These are phyloP conservation scores for Calameuta filiformis DNA, from an alignment of 2,888 invertebrate genomes.

Conservation along the genomic window DNA sequence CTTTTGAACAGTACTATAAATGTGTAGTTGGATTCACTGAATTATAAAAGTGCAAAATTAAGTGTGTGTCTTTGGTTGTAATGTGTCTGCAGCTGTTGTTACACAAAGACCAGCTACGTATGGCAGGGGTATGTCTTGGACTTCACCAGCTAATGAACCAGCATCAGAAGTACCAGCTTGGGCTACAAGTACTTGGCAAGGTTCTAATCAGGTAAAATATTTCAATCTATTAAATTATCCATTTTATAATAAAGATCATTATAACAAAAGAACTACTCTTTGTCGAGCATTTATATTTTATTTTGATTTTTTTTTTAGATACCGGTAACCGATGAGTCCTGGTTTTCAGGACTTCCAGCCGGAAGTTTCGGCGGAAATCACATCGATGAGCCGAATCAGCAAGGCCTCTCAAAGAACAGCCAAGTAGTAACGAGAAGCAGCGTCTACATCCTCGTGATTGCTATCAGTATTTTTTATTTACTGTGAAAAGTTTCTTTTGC, in stretches of 20 bases:
- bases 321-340: slow-evolving; percentile 57
- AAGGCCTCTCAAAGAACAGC: slow-evolving; percentile 64
- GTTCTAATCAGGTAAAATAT: slow-evolving; percentile 44
- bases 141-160: slow-evolving; percentile 41
- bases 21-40: neutral
- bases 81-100: slow-evolving; percentile 35
- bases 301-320: slow-evolving; percentile 34
- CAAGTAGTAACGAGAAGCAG: slow-evolving; percentile 28
- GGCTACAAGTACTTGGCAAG: slow-evolving; percentile 54
- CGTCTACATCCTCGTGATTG: neutral
- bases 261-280: neutral
- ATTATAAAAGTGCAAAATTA: neutral
- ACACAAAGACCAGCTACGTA: slow-evolving; percentile 66
- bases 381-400: slow-evolving; percentile 72
- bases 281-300: neutral
- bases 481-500: neutral
- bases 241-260: neutral
- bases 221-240: neutral
- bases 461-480: neutral
- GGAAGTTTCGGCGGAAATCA: slow-evolving; percentile 69
- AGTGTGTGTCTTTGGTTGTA: neutral
- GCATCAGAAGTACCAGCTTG: slow-evolving; percentile 52
- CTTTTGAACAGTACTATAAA: neutral
- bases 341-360: slow-evolving; percentile 66
- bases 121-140: slow-evolving; percentile 69